A percentile compares a stretch with the other conserved stretches of the same genome.
Conservation (phyloP, 2,888 invertebrate species). For the Anoncus sp. region DNA sequence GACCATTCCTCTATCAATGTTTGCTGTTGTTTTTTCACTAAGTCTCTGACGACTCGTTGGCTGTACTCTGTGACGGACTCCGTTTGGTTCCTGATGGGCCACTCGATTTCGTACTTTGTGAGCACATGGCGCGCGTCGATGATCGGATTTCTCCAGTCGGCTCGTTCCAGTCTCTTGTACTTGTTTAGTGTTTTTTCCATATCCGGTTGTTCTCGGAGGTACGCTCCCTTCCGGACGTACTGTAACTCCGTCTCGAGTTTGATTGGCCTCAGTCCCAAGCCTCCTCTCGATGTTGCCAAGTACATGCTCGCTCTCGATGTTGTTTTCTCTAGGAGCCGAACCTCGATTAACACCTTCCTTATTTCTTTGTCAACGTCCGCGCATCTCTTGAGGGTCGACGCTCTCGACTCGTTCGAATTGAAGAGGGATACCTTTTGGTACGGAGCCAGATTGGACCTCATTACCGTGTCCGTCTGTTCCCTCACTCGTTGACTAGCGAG, state of each 20-base stretch:
- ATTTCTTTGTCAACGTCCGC: constrained; percentile 52
- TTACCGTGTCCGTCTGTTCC: neutral
- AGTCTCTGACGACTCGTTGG: too few species aligned
- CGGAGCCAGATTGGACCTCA: constrained; percentile 50
- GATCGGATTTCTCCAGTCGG: too few species aligned
- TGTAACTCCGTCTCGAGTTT: neutral
- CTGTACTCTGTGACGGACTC: too few species aligned
- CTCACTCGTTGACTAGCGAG: neutral
- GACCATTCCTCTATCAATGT: too few species aligned
- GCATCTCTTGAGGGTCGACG: constrained; percentile 54
- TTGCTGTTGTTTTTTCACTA: too few species aligned
- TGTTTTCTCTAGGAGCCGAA: neutral
- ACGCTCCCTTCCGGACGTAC: neutral
- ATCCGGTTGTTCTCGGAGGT: neutral
- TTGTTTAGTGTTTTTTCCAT: neutral
- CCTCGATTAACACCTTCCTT: neutral
- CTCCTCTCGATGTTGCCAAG: neutral
- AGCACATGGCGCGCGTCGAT: too few species aligned
- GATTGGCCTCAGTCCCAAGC: neutral
- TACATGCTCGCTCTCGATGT: neutral
- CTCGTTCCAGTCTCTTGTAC: neutral
- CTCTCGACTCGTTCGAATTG: constrained; percentile 21
- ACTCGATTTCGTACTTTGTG: too few species aligned
- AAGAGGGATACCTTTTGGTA: constrained; percentile 39
- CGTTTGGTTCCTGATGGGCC: too few species aligned